Base-by-base conservation (phyloP, 2,888 invertebrate species). In the Phyllotreta striolata region DNA sequence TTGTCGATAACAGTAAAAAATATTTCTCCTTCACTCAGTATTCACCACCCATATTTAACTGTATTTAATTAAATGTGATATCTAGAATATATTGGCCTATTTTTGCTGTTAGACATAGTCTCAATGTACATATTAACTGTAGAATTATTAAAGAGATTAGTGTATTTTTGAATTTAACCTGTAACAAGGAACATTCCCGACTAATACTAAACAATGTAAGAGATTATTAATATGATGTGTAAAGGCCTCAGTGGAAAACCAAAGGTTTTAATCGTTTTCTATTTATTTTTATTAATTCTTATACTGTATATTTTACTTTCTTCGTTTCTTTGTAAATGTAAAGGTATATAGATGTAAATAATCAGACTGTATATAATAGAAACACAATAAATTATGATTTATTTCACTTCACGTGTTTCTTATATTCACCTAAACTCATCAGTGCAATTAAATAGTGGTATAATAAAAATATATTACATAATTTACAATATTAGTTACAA, bases 11-110 rank as follows among this genome's bases (percentile, higher is more conserved):
- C 24, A 24, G 24, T 24, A 24, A 24, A 24, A 24, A 24, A 24
- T 24, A 35, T 14, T 49, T 35, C 6, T 13, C 14, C 12, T 24
- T 35, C 34, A 37, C 58, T 59, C 51, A 51, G 58, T 49, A 59
- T 59, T 43, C 35, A 41, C 51, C 37, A 14, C 40, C 10, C 51
- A 24, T 59, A 9, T 51, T 59, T 51, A 59, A 51, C 59, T 59
- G 59, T 59, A 59, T 59, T 59, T 72, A 69, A 65, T 68, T 72
- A 56, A 71, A 70, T 72, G 72, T 72, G 72, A 72, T 72, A 71
- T 56, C 63, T 70, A 72, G 66, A 64, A 67, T 67, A 66, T 62
- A 59, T 67, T 67, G 72, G 72, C 70, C 70, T 72, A 66, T 57
- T 59, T 60, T 62, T 63, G 57, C 57, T 64, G 41, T 49, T 59